Percentiles rank a stretch among this genome's conserved stretches.
Conservation (phyloP, 2,113 vertebrate genomes). For the Anoplopoma fimbria region DNA sequence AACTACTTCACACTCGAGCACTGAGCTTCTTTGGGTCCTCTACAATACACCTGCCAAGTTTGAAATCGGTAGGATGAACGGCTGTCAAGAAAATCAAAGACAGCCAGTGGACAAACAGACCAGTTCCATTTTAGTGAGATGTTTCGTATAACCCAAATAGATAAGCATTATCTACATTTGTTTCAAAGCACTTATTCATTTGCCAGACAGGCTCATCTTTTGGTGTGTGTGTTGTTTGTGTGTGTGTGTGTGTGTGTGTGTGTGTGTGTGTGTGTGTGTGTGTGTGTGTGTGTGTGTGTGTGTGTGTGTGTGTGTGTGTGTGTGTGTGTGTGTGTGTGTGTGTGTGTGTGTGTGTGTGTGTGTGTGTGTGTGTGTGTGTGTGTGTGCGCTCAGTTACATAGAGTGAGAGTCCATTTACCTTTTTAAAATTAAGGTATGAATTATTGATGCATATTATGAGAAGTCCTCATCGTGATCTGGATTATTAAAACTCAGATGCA, state of each 20-base stretch:
- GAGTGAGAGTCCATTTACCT: not conserved
- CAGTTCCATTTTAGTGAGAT: too few species aligned
- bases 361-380: too few species aligned
- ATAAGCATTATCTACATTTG: too few species aligned
- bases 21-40: too few species aligned
- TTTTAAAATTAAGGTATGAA: not conserved
- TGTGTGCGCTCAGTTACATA: not conserved
- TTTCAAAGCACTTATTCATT: not conserved
- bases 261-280: too few species aligned
- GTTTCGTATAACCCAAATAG: not conserved
- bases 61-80: too few species aligned
- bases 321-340: not conserved
- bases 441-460: constrained; percentile 2
- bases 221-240: not conserved
- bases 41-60: too few species aligned
- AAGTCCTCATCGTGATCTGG: not conserved
- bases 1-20: too few species aligned
- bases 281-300: not conserved
- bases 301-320: too few species aligned
- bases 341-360: not conserved
- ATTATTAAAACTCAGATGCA: not conserved
- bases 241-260: too few species aligned
- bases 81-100: too few species aligned
- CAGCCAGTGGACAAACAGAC: not conserved
- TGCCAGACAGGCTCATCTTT: too few species aligned